Evolutionary conservation across 2,797 vertebrate genomes (phyloP).

Genomic region (Myotis myotis): DNA sequence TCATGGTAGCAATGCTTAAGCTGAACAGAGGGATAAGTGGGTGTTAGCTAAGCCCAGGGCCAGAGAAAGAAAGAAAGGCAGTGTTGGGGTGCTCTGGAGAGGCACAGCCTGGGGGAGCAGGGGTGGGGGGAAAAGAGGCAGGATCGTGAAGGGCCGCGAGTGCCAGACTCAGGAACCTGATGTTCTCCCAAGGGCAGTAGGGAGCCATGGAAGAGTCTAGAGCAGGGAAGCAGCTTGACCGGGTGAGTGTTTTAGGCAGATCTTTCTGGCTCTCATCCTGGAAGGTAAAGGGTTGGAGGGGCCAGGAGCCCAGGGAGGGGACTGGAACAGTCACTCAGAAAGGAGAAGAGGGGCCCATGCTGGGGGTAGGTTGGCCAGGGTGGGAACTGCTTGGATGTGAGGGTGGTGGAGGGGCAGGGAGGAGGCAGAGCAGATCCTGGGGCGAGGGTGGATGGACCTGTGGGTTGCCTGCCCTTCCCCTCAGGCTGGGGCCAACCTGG

Average conservation of each 20-base stretch:
- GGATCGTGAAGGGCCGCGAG: neutral
- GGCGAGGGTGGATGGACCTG: neutral
- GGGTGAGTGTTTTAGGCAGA: neutral
- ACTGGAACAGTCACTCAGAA: neutral
- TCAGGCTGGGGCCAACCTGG: neutral
- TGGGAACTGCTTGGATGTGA: neutral
- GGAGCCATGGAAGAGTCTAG: slow-evolving; percentile 3
- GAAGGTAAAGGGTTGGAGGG: neutral
- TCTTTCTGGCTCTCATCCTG: neutral
- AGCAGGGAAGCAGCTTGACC: neutral
- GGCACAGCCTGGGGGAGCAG: neutral
- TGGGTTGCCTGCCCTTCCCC: neutral
- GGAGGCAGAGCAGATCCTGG: neutral
- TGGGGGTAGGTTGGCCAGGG: neutral
- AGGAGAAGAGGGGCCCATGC: neutral
- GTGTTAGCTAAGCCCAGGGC: neutral
- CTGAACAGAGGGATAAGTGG: neutral
- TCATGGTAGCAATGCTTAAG: neutral
- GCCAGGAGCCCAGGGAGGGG: neutral
- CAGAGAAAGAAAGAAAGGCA: neutral
- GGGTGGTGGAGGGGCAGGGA: neutral
- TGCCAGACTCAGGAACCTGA: neutral
- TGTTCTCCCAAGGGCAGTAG: neutral
- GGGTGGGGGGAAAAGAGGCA: neutral
- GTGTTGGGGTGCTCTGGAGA: neutral